These are phyloP conservation scores for Tychaedon coryphoeus DNA, from an alignment of 2,113 vertebrate genomes.

Conservation along the genomic window DNA sequence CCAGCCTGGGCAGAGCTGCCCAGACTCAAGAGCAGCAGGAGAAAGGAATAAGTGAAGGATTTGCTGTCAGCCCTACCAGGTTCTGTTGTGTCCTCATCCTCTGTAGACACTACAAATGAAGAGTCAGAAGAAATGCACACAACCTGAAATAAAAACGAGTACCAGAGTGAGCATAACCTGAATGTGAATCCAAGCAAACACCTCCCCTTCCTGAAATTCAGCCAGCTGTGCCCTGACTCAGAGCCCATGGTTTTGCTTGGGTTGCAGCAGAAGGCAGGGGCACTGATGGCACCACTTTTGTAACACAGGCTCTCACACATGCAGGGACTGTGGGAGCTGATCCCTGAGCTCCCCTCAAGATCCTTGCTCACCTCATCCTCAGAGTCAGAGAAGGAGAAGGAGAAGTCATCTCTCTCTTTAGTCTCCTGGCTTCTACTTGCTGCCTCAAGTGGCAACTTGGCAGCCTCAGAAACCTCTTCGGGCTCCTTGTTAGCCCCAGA, in stretches of 20 bases:
- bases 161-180: neutral
- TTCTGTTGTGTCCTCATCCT: neutral
- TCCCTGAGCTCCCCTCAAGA: neutral
- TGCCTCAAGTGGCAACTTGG: conserved; percentile 26
- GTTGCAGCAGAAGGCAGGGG: neutral
- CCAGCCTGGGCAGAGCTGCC: neutral
- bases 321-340: neutral
- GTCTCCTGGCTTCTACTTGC: neutral
- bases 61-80: conserved; percentile 57
- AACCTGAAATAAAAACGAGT: conserved; percentile 47
- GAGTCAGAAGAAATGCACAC: neutral
- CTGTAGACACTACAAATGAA: neutral
- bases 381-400: neutral
- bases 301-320: accelerated
- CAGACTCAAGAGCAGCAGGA: neutral
- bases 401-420: conserved; percentile 2
- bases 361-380: conserved; percentile 62
- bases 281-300: neutral
- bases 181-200: neutral
- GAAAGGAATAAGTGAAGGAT: neutral
- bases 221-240: neutral
- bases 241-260: neutral
- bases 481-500: neutral
- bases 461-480: conserved; percentile 30
- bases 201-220: neutral